Base-by-base conservation (phyloP, 2,888 invertebrate species). In the Leptinotarsa rubiginosa region DNA sequence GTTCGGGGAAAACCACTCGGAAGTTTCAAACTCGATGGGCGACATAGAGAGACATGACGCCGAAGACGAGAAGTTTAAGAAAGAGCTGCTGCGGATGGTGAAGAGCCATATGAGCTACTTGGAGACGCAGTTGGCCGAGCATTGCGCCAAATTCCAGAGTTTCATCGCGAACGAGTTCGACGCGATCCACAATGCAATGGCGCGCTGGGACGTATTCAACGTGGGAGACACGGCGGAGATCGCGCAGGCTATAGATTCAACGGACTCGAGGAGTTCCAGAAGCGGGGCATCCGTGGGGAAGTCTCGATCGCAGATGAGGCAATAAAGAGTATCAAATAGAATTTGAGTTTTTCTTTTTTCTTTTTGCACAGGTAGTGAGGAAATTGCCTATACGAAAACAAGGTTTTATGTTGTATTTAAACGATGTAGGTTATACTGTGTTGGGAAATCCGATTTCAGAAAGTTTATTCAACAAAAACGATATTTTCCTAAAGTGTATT, bases 141-240 rank as follows among this genome's bases (percentile, higher is more conserved):
- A 87, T 47, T 84, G 85, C 75, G 74, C 74, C 20, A 85, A 83
- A 76, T 82, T 86, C 69, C 83, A 86, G 70, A 79, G 77, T 3
- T 85, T 85, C 71, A 78, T 87, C 20, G 78, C 81, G 49, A 84
- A 81, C 62, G 87, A 87, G 76, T 85, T 86, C 70, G 81, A 82
- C 13, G 83, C 83, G 15, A 82, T 86, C 47, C 81, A 83, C 59
- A 75, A 75, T 18, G 80, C 83, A 15, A 83, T 85, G 77, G 83
- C 82, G 5, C 84, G 85, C 54, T 86, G 85, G 84, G 81, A 84
- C 56, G 73, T 85, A 18, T 81, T 85, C 68, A 83, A 79, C 15
- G 70, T 78, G 15, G 78, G 73, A 3, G 81, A 82, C 65, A 50
- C 76, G 22, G 67, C 74, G 62, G 77, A 81, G 22, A 74, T 80